Percentiles rank a stretch among this genome's conserved stretches.
Evolutionary conservation across 2,888 invertebrate genomes (phyloP).

Genomic region (Neoitamus cyanurus): DNA sequence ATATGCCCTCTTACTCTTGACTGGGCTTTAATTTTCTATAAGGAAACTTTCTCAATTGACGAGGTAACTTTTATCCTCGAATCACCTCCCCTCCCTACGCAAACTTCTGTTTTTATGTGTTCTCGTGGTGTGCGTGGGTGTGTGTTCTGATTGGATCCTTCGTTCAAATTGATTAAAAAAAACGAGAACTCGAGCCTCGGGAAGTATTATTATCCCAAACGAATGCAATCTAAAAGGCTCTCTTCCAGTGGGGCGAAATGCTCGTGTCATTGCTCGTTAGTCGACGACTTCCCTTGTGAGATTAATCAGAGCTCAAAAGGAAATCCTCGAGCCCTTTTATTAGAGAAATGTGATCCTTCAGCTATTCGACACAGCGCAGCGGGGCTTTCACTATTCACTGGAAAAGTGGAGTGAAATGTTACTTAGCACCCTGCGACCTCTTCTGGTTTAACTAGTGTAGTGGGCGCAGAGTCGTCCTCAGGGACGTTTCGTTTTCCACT

Average conservation of each 20-base stretch:
- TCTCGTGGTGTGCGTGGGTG: neutral
- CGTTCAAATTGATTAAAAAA: neutral
- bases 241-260: neutral
- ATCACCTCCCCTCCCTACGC: neutral
- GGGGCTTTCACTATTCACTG: neutral
- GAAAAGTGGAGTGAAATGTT: neutral
- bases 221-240: neutral
- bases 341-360: neutral
- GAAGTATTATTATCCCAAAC: neutral
- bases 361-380: neutral
- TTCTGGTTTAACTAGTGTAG: neutral
- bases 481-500: neutral
- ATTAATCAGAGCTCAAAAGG: neutral
- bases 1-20: neutral
- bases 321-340: neutral
- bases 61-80: conserved; percentile 5
- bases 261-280: neutral
- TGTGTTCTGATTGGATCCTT: neutral
- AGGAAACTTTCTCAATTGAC: conserved; percentile 9
- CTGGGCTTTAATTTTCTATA: conserved; percentile 16
- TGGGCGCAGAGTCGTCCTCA: neutral
- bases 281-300: neutral
- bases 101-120: neutral
- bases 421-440: neutral
- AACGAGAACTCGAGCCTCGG: neutral